These are phyloP conservation scores for Amiota communis DNA, from an alignment of 2,888 invertebrate species.

Conservation along the genomic window DNA sequence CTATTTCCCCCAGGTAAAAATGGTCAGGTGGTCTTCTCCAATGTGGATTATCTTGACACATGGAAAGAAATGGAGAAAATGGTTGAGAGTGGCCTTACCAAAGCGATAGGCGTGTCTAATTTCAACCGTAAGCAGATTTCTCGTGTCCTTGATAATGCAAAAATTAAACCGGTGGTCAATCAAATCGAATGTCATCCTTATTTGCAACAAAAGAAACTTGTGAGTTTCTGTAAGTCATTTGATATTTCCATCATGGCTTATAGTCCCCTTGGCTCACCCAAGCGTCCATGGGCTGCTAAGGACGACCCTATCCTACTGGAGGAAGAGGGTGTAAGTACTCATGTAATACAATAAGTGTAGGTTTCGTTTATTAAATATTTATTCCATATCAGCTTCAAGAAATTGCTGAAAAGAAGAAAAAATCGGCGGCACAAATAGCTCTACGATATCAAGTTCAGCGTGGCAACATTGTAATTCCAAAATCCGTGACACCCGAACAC, in stretches of 20 bases:
- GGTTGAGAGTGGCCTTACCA: slow-evolving; percentile 79
- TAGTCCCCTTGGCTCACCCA: slow-evolving; percentile 88
- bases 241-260: slow-evolving; percentile 84
- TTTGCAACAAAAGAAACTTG: slow-evolving; percentile 80
- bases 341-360: too few species aligned
- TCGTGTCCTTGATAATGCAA: slow-evolving; percentile 77
- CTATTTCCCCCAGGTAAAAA: slow-evolving; percentile 77
- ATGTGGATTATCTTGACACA: slow-evolving; percentile 82
- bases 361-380: background rate
- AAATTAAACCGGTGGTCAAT: slow-evolving; percentile 78
- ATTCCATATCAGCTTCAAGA: slow-evolving; percentile 75
- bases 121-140: slow-evolving; percentile 84
- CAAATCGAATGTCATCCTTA: slow-evolving; percentile 88
- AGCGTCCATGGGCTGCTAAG: slow-evolving; percentile 85
- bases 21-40: slow-evolving; percentile 77
- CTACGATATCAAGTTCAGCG: slow-evolving; percentile 81
- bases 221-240: slow-evolving; percentile 79
- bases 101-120: slow-evolving; percentile 82
- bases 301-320: slow-evolving; percentile 80
- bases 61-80: slow-evolving; percentile 84
- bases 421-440: slow-evolving; percentile 79
- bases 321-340: slow-evolving; percentile 41
- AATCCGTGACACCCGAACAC: slow-evolving; percentile 84
- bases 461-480: slow-evolving; percentile 85
- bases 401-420: slow-evolving; percentile 77